Conservation (phyloP, 2,797 vertebrate genomes). For the Rhabdophis nuchalis region DNA sequence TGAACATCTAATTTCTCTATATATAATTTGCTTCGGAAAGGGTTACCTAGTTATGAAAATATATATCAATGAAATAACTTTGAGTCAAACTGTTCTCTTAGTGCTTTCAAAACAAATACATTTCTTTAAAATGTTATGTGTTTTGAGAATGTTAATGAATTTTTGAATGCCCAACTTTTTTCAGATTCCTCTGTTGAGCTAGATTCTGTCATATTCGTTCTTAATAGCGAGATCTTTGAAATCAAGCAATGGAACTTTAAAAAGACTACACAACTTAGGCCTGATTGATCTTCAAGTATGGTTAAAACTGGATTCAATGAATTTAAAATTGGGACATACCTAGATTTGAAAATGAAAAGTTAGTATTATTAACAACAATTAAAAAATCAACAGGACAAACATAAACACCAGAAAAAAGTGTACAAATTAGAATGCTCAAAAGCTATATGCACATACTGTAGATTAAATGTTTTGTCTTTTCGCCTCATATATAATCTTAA, state of each 20-base stretch:
- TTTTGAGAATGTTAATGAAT: background rate
- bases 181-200: background rate
- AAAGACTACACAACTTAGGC: background rate
- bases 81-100: background rate
- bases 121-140: background rate
- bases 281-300: background rate
- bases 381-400: background rate
- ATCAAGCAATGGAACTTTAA: background rate
- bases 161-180: background rate
- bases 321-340: background rate
- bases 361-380: background rate
- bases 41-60: background rate
- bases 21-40: constrained; percentile 27
- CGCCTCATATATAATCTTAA: background rate
- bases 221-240: background rate
- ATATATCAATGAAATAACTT: background rate
- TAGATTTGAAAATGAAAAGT: background rate
- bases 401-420: background rate
- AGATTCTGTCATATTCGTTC: background rate
- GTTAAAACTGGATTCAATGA: background rate
- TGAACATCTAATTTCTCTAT: background rate
- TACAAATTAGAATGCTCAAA: background rate
- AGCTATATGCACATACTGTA: background rate
- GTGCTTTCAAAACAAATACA: background rate
- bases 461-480: background rate